These are phyloP conservation scores for Trachelipus rathkii DNA, from an alignment of 1,140 invertebrate genomes.

Conservation along the genomic window DNA sequence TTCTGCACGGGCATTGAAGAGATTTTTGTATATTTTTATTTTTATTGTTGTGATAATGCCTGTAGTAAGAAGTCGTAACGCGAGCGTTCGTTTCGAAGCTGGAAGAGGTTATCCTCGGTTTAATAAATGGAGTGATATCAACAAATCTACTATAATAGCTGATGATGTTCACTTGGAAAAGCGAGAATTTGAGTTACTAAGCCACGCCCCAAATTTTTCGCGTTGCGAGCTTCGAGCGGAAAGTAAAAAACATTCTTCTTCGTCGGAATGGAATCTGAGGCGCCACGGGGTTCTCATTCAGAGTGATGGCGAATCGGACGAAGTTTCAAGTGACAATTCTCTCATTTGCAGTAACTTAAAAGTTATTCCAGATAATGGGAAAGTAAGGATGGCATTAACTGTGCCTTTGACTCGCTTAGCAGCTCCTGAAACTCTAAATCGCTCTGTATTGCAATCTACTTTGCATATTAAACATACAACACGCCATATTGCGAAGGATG, in stretches of 20 bases:
- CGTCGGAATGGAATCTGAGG: not conserved
- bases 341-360: not conserved
- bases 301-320: not conserved
- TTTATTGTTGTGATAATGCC: not conserved
- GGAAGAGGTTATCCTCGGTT: not conserved
- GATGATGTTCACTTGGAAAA: not conserved
- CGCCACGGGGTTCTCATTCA: not conserved
- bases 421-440: not conserved
- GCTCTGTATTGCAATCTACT: not conserved
- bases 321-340: not conserved
- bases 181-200: not conserved
- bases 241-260: not conserved
- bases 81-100: not conserved
- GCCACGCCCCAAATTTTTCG: not conserved
- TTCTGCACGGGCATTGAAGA: no score
- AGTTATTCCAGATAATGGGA: not conserved
- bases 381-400: not conserved
- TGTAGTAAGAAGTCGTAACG: not conserved
- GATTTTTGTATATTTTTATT: no score
- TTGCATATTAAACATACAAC: not conserved
- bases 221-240: not conserved
- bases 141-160: not conserved
- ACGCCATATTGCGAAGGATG: not conserved
- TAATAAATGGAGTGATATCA: not conserved
- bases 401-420: not conserved